Base-by-base conservation (phyloP, 1,140 invertebrate genomes). In the Drosophila lowei region DNA sequence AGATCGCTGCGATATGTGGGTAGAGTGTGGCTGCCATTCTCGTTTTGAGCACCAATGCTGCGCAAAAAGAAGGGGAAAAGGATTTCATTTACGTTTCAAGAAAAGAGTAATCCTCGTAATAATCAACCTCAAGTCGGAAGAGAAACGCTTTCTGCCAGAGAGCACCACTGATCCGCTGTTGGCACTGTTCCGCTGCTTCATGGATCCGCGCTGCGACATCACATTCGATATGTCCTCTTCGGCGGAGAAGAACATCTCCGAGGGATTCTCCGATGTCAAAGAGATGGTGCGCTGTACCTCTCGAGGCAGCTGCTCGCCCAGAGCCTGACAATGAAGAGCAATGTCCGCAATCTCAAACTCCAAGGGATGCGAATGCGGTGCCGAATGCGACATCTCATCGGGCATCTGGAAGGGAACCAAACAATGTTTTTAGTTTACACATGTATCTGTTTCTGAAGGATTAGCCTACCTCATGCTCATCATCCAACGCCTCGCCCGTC, bases 211-310 rank as follows among this genome's bases (percentile, higher is more conserved):
- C 63, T 91, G 90, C 9, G 90, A 91, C 71, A 91, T 65, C 15
- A 91, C 83, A 79, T 91, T 91, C 0, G 92, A 95, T 92, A 93
- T 94, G 79, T 97, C 96, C 91, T 98, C 97, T 90, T 97, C 96
- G 0, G 97, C 97, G 0, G 97, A 97, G 81, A 97, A 97, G 92
- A 97, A 98, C 23, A 95, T 95, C 91, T 98, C 97, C 0, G 96
- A 97, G 77, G 96, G 96, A 92, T 97, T 97, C 91, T 97, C 96
- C 62, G 96, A 97, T 2, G 95, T 96, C 84, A 97, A 95, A 0
- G 96, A 97, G 72, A 96, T 94, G 1, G 97, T 97, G 72, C 97
- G 92, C 92, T 96, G 95, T 2, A 96, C 95, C 92, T 95, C 93
- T 43, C 92, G 67, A 6, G 86, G 79, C 42, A 91, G 55, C 23